Evolutionary conservation across 1,140 invertebrate species (phyloP), one percentile per base, ranked within the genome.

Genomic region (Epicauta chinensis): DNA sequence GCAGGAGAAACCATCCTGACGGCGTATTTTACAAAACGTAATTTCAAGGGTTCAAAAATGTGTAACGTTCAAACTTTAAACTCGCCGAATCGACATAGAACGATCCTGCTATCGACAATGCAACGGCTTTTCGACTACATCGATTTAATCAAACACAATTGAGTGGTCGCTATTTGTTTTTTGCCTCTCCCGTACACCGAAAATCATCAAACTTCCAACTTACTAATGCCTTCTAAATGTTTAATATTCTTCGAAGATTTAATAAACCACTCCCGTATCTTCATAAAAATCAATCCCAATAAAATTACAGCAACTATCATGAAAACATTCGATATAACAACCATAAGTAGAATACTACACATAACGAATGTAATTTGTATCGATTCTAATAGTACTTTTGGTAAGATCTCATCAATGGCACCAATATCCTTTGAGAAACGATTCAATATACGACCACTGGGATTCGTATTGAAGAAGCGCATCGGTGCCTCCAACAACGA

Each of bases 401-500:
- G 92, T 10, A 97, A 68, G 0, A 84, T 66, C 68, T 96, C 91
- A 66, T 95, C 92, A 55, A 93, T 80, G 1, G 82, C 79, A 0
- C 87, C 85, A 63, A 86, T 77, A 55, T 87, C 85, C 68, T 86
- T 87, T 0, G 83, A 80, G 55, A 88, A 88, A 34, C 84, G 67
- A 63, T 87, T 87, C 2, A 87, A 64, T 12, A 86, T 89, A 3
- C 88, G 73, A 2, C 86, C 87, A 51, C 76, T 76, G 1, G 88
- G 84, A 68, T 94, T 94, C 10, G 81, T 84, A 58, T 93, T 91
- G 69, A 95, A 96, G 71, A 95, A 96, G 5, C 79, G 74, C 78
- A 94, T 92, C 0, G 84, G 87, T 0, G 89, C 84, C 3, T 83
- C 75, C 16, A 91, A 80, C 1, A 96, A 81, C 41, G 83, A 83